A percentile compares a stretch with the other conserved stretches of the same genome.
These are phyloP conservation scores for Mythimna pallens DNA, from an alignment of 2,888 invertebrate species.

Conservation along the genomic window DNA sequence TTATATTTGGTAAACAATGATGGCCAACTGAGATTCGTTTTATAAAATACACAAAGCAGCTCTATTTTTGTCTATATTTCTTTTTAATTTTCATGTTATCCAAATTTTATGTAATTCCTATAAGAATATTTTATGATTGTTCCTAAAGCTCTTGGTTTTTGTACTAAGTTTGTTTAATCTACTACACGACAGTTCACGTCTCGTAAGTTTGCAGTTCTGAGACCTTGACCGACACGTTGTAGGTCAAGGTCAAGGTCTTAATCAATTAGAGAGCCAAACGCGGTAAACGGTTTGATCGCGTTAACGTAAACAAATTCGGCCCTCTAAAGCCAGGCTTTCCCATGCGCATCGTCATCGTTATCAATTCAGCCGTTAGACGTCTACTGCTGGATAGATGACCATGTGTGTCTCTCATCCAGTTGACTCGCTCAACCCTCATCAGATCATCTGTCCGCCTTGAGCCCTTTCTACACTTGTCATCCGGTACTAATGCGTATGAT, in stretches of 20 bases:
- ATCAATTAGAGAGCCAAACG: no score
- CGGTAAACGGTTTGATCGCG: no score
- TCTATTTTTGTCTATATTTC: not conserved
- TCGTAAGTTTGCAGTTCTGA: not conserved
- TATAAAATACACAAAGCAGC: not conserved
- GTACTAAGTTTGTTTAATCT: slow-evolving; percentile 15
- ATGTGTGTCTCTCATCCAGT: no score
- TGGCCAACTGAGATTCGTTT: no score
- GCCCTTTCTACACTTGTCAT: no score
- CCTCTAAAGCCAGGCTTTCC: not conserved
- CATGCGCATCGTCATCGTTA: not conserved
- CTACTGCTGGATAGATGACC: no score
- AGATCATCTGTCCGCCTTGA: no score
- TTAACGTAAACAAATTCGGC: no score
- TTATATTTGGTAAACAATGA: slow-evolving; percentile 19
- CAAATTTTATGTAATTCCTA: not conserved
- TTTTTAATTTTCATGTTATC: not conserved
- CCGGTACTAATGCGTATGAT: not conserved
- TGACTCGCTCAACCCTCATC: no score
- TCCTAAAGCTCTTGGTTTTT: not conserved
- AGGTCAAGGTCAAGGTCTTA: no score
- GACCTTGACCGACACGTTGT: no score
- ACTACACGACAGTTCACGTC: not conserved
- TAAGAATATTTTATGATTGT: not conserved
- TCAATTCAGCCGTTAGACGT: no score